A percentile compares a stretch with the other conserved stretches of the same genome.
These are phyloP conservation scores for Metopolophium dirhodum DNA, from an alignment of 1,140 invertebrate species.

Conservation along the genomic window DNA sequence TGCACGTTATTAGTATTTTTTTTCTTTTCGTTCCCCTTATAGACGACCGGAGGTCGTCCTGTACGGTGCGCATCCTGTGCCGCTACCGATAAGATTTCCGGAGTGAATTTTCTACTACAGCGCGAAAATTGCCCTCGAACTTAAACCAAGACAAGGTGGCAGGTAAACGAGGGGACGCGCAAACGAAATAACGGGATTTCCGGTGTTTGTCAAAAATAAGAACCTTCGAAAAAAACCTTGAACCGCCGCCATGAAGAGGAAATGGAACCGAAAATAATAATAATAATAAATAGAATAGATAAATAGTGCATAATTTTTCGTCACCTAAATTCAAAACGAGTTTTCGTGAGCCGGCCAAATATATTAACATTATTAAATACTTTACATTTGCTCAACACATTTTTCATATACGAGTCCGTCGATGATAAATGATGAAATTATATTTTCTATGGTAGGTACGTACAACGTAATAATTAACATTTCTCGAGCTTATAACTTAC, in stretches of 20 bases:
- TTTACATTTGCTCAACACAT: neutral
- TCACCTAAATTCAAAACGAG: slow-evolving; percentile 21
- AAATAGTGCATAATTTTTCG: slow-evolving; percentile 14
- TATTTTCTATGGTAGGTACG: neutral
- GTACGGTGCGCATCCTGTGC: neutral
- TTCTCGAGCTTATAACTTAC: neutral
- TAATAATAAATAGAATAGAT: neutral
- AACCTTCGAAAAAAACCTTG: slow-evolving; percentile 34
- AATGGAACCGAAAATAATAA: slow-evolving; percentile 18
- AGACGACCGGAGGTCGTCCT: slow-evolving; percentile 1
- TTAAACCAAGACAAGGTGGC: neutral
- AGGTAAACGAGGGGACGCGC: neutral
- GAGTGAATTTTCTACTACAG: neutral
- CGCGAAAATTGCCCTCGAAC: slow-evolving; percentile 12
- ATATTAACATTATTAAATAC: neutral
- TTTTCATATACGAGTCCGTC: neutral
- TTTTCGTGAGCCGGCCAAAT: neutral
- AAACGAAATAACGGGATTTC: slow-evolving; percentile 30
- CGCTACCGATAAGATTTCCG: neutral
- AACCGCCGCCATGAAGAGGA: slow-evolving; percentile 31
- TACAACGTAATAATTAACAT: neutral
- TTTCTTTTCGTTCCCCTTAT: slow-evolving; percentile 3
- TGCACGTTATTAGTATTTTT: neutral
- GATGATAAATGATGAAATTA: neutral
- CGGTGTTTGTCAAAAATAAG: slow-evolving; percentile 43